Evolutionary conservation across 1,140 invertebrate genomes (phyloP).

Genomic region (Vanessa atalanta): DNA sequence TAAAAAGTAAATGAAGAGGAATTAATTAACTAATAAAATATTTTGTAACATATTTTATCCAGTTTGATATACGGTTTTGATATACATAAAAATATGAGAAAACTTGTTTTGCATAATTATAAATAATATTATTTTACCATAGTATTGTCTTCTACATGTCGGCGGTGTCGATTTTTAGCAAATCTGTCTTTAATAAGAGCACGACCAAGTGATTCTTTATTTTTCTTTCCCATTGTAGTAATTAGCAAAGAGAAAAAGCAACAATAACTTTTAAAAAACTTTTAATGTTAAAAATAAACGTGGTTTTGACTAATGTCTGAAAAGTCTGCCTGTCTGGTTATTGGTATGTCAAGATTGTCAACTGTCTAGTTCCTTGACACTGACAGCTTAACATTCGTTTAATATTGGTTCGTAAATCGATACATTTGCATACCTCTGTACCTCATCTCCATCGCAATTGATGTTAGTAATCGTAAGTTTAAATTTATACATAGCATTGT

Average conservation of each 20-base stretch:
- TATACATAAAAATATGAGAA: too few relatives aligned
- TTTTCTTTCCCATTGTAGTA: conserved; percentile 84
- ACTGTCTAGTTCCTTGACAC: too few relatives aligned
- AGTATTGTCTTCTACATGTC: conserved; percentile 83
- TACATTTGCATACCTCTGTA: too few relatives aligned
- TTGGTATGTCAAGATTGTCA: neutral
- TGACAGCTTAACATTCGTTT: too few relatives aligned
- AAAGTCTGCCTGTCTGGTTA: neutral
- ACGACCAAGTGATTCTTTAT: conserved; percentile 84
- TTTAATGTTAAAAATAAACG: conserved; percentile 17
- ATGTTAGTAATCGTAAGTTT: too few relatives aligned
- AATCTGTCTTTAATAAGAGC: conserved; percentile 90
- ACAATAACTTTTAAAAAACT: neutral
- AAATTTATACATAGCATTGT: too few relatives aligned
- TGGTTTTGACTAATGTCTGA: conserved; percentile 8
- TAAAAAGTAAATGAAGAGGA: neutral
- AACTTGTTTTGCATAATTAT: neutral
- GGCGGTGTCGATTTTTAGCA: conserved; percentile 80
- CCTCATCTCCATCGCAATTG: too few relatives aligned
- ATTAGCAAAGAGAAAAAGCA: neutral
- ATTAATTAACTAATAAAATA: neutral
- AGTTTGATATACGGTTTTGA: too few relatives aligned
- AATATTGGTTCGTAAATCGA: too few relatives aligned
- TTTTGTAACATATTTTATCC: neutral
- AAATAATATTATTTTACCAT: conserved; percentile 77